Conservation (phyloP, 2,888 invertebrate genomes). For the Eupithecia abbreviata region DNA sequence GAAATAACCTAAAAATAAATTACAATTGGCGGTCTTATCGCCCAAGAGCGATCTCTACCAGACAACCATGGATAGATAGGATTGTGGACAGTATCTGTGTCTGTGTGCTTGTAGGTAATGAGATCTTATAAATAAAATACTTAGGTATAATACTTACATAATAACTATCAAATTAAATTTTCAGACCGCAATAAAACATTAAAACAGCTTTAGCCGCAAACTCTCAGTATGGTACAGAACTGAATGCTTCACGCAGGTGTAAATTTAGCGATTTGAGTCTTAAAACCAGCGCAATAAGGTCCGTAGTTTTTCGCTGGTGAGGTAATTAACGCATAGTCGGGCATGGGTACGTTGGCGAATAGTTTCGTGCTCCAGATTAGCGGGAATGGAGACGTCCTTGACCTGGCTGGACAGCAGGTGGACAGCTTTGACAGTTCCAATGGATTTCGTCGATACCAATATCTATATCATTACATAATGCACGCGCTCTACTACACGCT, state of each 20-base stretch:
- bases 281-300: conserved; percentile 18
- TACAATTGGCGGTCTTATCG: no score
- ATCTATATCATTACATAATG: no score
- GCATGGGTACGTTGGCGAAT: conserved; percentile 37
- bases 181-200: neutral
- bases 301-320: conserved; percentile 15
- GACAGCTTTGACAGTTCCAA: conserved; percentile 5
- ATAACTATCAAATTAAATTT: neutral
- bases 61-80: no score
- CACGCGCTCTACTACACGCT: no score
- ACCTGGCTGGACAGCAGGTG: conserved; percentile 30
- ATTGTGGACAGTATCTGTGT: no score
- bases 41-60: no score
- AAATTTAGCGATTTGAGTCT: neutral
- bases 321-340: conserved; percentile 40
- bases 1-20: no score
- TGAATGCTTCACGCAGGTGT: neutral
- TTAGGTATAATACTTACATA: no score
- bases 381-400: conserved; percentile 44
- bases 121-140: no score
- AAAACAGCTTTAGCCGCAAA: neutral
- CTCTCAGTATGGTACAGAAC: neutral
- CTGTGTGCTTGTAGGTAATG: no score
- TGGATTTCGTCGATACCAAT: neutral
- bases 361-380: conserved; percentile 40